These are phyloP conservation scores for Eriocheir sinensis DNA, from an alignment of 1,140 invertebrate species.

Conservation along the genomic window DNA sequence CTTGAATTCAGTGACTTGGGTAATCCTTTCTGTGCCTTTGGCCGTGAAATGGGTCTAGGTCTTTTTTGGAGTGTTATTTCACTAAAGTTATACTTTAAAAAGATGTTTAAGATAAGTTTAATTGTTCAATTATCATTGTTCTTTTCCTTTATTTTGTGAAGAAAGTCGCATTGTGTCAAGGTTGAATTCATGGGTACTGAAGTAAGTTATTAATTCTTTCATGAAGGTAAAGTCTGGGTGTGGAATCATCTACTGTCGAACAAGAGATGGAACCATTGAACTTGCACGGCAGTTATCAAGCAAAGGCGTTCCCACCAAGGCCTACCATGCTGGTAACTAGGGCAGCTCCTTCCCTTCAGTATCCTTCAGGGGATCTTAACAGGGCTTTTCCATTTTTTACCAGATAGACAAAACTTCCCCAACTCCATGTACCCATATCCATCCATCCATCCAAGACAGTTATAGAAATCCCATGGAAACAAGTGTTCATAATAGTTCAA, in stretches of 20 bases:
- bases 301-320: constrained; percentile 84
- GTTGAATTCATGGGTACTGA: too few species aligned
- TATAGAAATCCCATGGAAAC: too few species aligned
- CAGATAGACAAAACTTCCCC: neutral
- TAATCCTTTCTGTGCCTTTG: too few species aligned
- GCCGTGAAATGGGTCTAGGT: too few species aligned
- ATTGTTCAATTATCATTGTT: neutral
- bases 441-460: too few species aligned
- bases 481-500: too few species aligned
- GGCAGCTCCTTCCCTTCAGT: constrained; percentile 26
- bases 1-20: too few species aligned
- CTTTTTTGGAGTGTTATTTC: neutral
- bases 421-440: neutral
- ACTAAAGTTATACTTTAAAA: neutral
- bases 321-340: constrained; percentile 86
- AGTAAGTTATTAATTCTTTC: too few species aligned
- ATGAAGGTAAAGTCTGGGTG: constrained; percentile 87
- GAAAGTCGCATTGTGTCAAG: too few species aligned
- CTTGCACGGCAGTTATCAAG: constrained; percentile 84
- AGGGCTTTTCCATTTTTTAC: too few species aligned
- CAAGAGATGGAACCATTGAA: constrained; percentile 86
- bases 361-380: neutral
- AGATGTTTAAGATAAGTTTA: neutral
- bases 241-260: constrained; percentile 88
- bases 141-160: too few species aligned